phyloP scores from a whole-genome alignment of 1,140 invertebrate species.

The Xylocopa sonorina region DNA sequence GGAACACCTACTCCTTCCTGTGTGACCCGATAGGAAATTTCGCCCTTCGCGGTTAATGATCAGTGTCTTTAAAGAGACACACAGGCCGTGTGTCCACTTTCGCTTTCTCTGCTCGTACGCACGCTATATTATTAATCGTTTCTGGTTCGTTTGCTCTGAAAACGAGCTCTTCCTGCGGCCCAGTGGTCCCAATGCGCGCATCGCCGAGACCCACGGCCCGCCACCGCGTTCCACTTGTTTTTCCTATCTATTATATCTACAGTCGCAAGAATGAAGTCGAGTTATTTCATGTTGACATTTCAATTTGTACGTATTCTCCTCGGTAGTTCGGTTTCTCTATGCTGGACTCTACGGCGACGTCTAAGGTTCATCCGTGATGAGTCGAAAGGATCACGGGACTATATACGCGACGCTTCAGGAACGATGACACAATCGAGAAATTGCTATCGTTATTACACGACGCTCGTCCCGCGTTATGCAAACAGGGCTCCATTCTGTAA shows the following conservation, averaged over 20 bases:
- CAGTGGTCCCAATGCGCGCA: constrained; percentile 72
- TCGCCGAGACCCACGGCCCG: constrained; percentile 58
- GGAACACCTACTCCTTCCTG: constrained; percentile 41
- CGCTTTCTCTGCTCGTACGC: constrained; percentile 76
- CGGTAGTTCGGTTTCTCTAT: constrained; percentile 1
- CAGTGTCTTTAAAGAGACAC: constrained; percentile 53
- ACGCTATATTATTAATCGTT: constrained; percentile 79
- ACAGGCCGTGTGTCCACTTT: constrained; percentile 67
- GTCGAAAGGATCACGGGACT: background rate
- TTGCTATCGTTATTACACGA: constrained; percentile 73
- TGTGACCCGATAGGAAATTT: constrained; percentile 28
- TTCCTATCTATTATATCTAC: constrained; percentile 39
- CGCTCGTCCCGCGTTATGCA: constrained; percentile 57
- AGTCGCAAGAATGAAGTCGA: too few relatives aligned
- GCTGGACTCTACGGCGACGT: constrained; percentile 10
- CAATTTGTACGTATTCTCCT: constrained; percentile 34
- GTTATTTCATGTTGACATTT: too few relatives aligned
- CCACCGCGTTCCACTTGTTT: constrained; percentile 66
- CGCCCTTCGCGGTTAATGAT: constrained; percentile 46
- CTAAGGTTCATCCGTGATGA: background rate
- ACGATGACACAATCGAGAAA: constrained; percentile 78
- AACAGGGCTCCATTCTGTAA: constrained; percentile 53
- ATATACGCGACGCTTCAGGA: constrained; percentile 64
- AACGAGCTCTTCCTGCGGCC: constrained; percentile 77
- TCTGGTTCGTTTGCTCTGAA: constrained; percentile 77